Percentiles rank a stretch among this genome's conserved stretches.
Evolutionary conservation across 2,888 invertebrate genomes (phyloP).

Genomic region (Polymixis flavicincta): DNA sequence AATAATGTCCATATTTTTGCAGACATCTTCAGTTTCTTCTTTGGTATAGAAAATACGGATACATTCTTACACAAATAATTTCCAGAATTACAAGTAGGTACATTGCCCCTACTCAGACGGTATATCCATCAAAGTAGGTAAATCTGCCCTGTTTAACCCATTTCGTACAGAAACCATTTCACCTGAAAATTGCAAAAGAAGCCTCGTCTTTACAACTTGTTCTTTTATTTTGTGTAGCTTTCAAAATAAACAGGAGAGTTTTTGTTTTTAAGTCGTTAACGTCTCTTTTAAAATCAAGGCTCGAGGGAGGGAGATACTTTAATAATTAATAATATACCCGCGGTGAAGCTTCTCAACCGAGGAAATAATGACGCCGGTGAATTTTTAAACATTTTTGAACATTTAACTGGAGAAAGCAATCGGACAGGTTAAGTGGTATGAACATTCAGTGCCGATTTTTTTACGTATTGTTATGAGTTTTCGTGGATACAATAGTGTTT

Average conservation of each 20-base stretch:
- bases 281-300: slow-evolving; percentile 75
- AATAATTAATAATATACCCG: slow-evolving; percentile 80
- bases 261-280: slow-evolving; percentile 74
- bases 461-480: slow-evolving; percentile 1
- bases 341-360: slow-evolving; percentile 70
- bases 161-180: slow-evolving; percentile 36
- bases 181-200: slow-evolving; percentile 44
- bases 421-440: slow-evolving; percentile 66
- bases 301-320: slow-evolving; percentile 70
- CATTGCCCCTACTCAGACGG: background rate
- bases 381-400: slow-evolving; percentile 76
- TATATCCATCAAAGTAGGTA: slow-evolving; percentile 27
- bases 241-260: slow-evolving; percentile 54
- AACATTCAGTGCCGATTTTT: slow-evolving; percentile 50
- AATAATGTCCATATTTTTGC: background rate
- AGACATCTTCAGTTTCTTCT: background rate
- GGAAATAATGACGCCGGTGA: slow-evolving; percentile 77
- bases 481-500: background rate
- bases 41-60: background rate
- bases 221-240: slow-evolving; percentile 50
- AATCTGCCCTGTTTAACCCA: slow-evolving; percentile 29
- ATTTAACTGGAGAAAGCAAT: slow-evolving; percentile 74
- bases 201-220: slow-evolving; percentile 50
- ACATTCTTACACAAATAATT: slow-evolving; percentile 8
- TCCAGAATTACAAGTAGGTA: background rate